phyloP scores from a whole-genome alignment of 1,140 invertebrate genomes.

The Oryctes rhinoceros region DNA sequence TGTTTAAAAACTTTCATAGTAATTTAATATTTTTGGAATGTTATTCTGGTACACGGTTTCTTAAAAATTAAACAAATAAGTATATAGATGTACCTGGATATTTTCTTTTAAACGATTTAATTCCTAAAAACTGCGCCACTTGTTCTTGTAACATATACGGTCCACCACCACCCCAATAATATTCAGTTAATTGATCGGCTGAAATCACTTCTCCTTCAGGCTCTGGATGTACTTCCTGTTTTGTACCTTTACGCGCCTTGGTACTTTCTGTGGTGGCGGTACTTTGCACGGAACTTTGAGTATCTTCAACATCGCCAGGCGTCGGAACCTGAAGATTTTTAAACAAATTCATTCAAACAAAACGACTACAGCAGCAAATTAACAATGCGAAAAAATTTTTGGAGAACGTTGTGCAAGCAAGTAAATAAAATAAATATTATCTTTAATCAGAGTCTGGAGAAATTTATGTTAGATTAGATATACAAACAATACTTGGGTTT shows the following conservation, averaged over 20 bases:
- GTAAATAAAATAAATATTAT: slow-evolving; percentile 22
- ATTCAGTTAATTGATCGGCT: slow-evolving; percentile 90
- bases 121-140: slow-evolving; percentile 88
- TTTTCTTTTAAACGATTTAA: slow-evolving; percentile 95
- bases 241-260: slow-evolving; percentile 57
- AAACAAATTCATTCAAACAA: slow-evolving; percentile 33
- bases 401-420: not conserved
- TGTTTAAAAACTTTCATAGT: too few species aligned
- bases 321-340: slow-evolving; percentile 45
- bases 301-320: slow-evolving; percentile 74
- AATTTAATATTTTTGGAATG: too few species aligned
- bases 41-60: too few species aligned
- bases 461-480: not conserved
- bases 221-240: slow-evolving; percentile 62
- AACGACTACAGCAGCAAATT: not conserved
- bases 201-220: slow-evolving; percentile 73
- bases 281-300: slow-evolving; percentile 78
- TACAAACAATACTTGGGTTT: not conserved
- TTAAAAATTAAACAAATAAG: not conserved
- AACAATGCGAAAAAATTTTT: not conserved
- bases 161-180: slow-evolving; percentile 87
- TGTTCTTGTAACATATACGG: slow-evolving; percentile 90
- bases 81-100: slow-evolving; percentile 77
- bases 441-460: not conserved
- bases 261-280: slow-evolving; percentile 73